phyloP scores from a whole-genome alignment of 2,797 vertebrate species.

The Tinamus major region DNA sequence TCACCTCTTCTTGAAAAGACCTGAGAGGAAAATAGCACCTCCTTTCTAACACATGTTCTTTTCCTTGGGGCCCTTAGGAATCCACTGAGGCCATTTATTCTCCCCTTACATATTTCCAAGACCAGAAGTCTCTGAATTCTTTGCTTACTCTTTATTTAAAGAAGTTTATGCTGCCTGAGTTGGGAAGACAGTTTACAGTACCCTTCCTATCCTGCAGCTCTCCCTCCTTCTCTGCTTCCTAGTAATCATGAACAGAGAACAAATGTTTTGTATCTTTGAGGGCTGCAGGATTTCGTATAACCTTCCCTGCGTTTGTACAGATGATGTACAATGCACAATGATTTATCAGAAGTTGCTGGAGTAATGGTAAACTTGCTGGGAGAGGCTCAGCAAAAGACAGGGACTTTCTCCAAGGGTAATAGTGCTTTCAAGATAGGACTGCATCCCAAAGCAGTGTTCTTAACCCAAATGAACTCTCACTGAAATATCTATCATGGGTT shows the following conservation, averaged over 20 bases:
- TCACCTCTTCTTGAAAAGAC: background rate
- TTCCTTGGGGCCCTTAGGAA: background rate
- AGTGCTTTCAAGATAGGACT: background rate
- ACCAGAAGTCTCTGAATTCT: background rate
- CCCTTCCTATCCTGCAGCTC: background rate
- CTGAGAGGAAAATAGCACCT: background rate
- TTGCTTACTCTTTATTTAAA: background rate
- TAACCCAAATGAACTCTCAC: background rate
- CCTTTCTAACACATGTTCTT: fast-evolving
- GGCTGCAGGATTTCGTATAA: background rate
- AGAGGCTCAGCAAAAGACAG: background rate
- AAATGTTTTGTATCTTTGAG: background rate
- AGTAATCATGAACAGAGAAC: background rate
- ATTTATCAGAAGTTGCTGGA: background rate
- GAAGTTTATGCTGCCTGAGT: background rate
- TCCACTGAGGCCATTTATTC: background rate
- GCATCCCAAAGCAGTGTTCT: background rate
- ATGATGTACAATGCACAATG: background rate
- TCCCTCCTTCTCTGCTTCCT: background rate
- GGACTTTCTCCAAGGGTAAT: background rate
- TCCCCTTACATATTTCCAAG: background rate
- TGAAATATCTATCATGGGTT: background rate
- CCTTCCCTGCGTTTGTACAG: background rate
- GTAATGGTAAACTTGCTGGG: background rate
- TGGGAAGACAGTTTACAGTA: background rate